Evolutionary conservation across 2,888 invertebrate genomes (phyloP).

Genomic region (Argyresthia goedartella): DNA sequence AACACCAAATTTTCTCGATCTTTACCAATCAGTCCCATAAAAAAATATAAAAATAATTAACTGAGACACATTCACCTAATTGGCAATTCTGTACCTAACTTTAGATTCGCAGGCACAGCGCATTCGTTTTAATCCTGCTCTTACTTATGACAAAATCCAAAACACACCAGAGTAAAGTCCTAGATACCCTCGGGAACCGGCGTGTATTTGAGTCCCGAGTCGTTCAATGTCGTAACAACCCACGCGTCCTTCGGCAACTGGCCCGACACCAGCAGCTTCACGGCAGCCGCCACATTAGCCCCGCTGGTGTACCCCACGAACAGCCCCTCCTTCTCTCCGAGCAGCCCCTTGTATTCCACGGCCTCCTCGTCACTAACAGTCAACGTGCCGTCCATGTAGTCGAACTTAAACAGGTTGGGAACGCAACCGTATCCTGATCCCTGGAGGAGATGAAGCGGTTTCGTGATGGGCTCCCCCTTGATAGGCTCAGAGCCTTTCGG

Average conservation of each 20-base stretch:
- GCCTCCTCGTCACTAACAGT: constrained; percentile 51
- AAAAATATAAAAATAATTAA: no score
- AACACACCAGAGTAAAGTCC: no score
- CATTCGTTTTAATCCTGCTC: no score
- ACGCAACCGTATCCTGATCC: constrained; percentile 58
- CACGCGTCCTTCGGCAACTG: constrained; percentile 44
- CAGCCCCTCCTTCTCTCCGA: constrained; percentile 53
- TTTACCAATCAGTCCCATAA: no score
- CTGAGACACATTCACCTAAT: no score
- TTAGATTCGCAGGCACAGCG: no score
- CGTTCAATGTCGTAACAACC: constrained; percentile 51
- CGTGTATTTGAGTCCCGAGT: constrained; percentile 54
- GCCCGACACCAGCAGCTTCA: constrained; percentile 47
- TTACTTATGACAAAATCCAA: no score
- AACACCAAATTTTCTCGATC: no score
- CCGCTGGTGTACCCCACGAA: constrained; percentile 60
- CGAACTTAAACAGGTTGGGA: constrained; percentile 47
- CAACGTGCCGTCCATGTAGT: constrained; percentile 47
- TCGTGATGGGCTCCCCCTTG: constrained; percentile 46
- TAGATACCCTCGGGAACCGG: constrained; percentile 29
- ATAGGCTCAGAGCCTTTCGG: constrained; percentile 53
- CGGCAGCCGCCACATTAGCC: constrained; percentile 56
- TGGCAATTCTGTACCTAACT: no score
- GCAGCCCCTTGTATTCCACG: constrained; percentile 35
- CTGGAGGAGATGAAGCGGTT: constrained; percentile 55